Evolutionary conservation across 2,888 invertebrate genomes (phyloP).

Genomic region (Priocnemis perturbator): DNA sequence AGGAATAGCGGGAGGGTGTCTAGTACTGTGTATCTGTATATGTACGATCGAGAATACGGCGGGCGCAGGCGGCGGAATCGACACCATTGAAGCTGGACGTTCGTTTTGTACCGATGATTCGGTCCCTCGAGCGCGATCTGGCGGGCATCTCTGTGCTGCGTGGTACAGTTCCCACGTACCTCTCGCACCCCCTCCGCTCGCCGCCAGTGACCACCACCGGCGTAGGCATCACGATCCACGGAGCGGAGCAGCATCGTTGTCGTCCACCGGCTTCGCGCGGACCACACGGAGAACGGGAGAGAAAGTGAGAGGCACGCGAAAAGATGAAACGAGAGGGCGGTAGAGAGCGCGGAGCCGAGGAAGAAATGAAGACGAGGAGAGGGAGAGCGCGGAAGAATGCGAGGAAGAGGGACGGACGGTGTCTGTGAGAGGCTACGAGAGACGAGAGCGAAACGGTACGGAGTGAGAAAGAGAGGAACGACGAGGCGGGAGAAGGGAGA

Average conservation of each 20-base stretch:
- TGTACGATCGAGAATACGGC: neutral
- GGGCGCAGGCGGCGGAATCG: conserved; percentile 26
- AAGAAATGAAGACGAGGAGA: conserved; percentile 8
- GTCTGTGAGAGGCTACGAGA: too few species aligned
- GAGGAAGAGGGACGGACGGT: conserved; percentile 14
- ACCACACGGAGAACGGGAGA: conserved; percentile 19
- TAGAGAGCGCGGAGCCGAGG: conserved; percentile 6
- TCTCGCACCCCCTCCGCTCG: conserved; percentile 48
- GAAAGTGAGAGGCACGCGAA: conserved; percentile 6
- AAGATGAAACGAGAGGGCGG: conserved; percentile 12
- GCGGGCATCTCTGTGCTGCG: conserved; percentile 42
- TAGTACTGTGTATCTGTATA: too few species aligned
- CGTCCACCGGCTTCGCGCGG: conserved; percentile 47
- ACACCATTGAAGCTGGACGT: conserved; percentile 30
- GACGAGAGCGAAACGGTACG: too few species aligned
- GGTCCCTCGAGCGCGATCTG: conserved; percentile 22
- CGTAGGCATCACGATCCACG: conserved; percentile 2
- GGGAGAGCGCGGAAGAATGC: conserved; percentile 1
- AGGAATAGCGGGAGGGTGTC: too few species aligned
- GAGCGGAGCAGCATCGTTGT: conserved; percentile 2
- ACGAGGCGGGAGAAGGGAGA: conserved; percentile 3
- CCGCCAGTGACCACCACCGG: conserved; percentile 20
- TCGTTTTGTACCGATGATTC: conserved; percentile 30
- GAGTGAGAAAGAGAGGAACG: conserved; percentile 9
- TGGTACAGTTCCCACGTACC: conserved; percentile 70